Base-by-base conservation (phyloP, 2,113 vertebrate species). In the Chloebia gouldiae region DNA sequence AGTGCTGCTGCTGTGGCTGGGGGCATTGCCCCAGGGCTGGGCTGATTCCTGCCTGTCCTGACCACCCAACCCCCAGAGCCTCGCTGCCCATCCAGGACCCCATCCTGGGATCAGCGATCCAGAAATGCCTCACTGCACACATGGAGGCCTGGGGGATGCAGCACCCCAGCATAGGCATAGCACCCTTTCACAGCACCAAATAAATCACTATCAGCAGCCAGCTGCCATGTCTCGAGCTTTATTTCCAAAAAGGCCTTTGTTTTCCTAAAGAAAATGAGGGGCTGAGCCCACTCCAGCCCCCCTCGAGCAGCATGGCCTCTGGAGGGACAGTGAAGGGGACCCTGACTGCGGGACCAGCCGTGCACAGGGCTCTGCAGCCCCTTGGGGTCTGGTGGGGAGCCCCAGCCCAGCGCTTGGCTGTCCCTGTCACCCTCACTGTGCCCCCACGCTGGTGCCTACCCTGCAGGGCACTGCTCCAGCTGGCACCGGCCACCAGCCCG, bases 211-310 rank as follows among this genome's bases (percentile, higher is more conserved):
- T n/a, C 7, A 3, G 75, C 71, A 73, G 31, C 63, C 10, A 1
- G 33, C 47, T 12, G 2, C 83, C 7, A 5, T 17, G n/a, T 90
- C 81, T 90, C 0, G 2, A 90, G 73, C 73, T 97, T 95, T 97
- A 97, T 96, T 97, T 97, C 78, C 10, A 13, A 93, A 95, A 96
- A 87, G n/a, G 70, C 77, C 50, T 91, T 92, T 56, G 91, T 94
- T 92, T 93, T 93, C 73, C 84, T 65, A 61, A 69, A 80, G 76
- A 56, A 89, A 92, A 86, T 6, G 0, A 33, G 49, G 39, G 50
- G 27, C 63, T 86, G 80, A 87, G 77, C 57, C 31, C 33, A 37
- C 33, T 40, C 56, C 78, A 33, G 76, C 54, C 20, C 23, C 3
- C 15, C 40, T 65, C 0, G 0, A 79, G 51, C n/a, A 11, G 64